Evolutionary conservation across 1,140 invertebrate genomes (phyloP).

Genomic region (Zophobas morio): DNA sequence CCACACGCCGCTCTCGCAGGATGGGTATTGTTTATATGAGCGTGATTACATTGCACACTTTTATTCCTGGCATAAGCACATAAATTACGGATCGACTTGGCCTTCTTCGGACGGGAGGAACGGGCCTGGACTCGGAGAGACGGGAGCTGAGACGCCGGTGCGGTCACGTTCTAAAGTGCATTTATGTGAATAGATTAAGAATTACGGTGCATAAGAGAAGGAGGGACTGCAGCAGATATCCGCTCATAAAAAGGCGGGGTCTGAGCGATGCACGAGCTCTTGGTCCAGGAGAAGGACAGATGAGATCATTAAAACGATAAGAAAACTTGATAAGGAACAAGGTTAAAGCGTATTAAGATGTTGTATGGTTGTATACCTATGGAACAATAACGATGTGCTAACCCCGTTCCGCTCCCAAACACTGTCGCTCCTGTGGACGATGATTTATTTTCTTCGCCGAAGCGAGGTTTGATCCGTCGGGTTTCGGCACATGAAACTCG

Average conservation of each 20-base stretch:
- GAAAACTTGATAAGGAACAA: conserved; percentile 59
- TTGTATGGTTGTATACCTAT: conserved; percentile 29
- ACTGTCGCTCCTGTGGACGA: too few species aligned
- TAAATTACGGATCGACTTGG: conserved; percentile 52
- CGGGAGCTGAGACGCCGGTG: conserved; percentile 14
- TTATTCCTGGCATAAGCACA: conserved; percentile 56
- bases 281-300: conserved; percentile 49
- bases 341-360: conserved; percentile 60
- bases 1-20: conserved; percentile 27
- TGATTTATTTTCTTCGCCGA: too few species aligned
- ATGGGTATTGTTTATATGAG: conserved; percentile 57
- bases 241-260: conserved; percentile 63
- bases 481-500: conserved; percentile 1
- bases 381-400: too few species aligned
- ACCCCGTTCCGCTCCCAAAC: too few species aligned
- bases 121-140: conserved; percentile 43
- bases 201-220: conserved; percentile 61
- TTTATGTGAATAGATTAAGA: conserved; percentile 59
- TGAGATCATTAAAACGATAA: conserved; percentile 60
- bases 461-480: conserved; percentile 49
- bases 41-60: conserved; percentile 56
- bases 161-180: conserved; percentile 59
- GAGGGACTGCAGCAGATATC: conserved; percentile 61
- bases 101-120: conserved; percentile 42
- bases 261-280: conserved; percentile 29